Base-by-base conservation (phyloP, 2,888 invertebrate genomes). In the Acanthosoma haemorrhoidale region DNA sequence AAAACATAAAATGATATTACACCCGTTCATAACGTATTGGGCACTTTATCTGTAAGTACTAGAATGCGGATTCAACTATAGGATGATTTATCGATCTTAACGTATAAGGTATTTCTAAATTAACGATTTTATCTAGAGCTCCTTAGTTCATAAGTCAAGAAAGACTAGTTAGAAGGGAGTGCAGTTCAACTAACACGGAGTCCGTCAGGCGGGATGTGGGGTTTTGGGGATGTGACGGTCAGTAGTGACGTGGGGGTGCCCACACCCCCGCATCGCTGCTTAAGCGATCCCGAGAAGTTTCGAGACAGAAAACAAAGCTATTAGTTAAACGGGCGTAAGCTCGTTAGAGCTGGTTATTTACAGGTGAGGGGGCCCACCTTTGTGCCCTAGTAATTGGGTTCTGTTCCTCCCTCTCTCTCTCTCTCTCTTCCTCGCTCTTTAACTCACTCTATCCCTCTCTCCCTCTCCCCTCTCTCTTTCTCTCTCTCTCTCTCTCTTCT, bases 271-370 rank as follows among this genome's bases (percentile, higher is more conserved):
- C 15, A 4, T 16, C 11, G 36, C 32, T 61, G 61, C 21, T 61
- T 61, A 61, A 61, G 21, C 61, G 61, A 61, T 61, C 61, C 61
- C 21, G 34, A 32, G n/a, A 61, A 61, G 18, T 61, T 61, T 61
- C 34, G 32, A 61, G 61, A 61, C 32, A 61, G 61, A 61, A 61
- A 61, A 61, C 61, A 61, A 61, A 61, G 61, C 61, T 61, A 61
- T 61, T 61, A 61, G 61, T 61, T 61, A 61, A 61, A 21, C n/a
- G 61, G 61, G 34, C 34, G 34, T 36, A 36, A 36, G 61, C 61
- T 61, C 61, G 61, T 61, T 61, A 61, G 34, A 21, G 61, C 61
- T 34, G 61, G 32, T 61, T 36, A 31, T 34, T n/a, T 61, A 25
- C 61, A 36, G 61, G 15, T 61, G 59, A 11, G 34, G 31, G 32